Evolutionary conservation across 2,113 vertebrate species (phyloP).

Genomic region (Pandion haliaetus): DNA sequence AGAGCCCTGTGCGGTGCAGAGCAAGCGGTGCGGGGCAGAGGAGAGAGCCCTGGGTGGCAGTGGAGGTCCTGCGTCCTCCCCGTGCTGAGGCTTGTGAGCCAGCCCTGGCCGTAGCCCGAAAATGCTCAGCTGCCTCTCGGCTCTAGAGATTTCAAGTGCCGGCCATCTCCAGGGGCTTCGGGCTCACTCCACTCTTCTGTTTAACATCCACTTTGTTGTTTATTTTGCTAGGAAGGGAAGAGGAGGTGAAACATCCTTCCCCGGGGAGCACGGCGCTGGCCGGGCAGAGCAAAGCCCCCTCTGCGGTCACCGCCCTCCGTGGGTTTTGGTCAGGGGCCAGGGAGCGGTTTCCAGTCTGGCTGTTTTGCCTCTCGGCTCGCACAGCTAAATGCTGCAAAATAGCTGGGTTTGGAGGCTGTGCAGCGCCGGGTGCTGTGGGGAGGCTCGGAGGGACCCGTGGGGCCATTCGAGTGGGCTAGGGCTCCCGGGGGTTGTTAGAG

Average conservation of each 20-base stretch:
- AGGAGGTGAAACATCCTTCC: background rate
- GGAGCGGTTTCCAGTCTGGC: background rate
- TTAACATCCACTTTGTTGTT: background rate
- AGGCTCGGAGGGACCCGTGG: rapidly evolving
- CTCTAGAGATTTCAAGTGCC: background rate
- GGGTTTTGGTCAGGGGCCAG: background rate
- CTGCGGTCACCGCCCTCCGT: background rate
- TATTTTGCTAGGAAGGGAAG: background rate
- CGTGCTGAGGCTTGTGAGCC: background rate
- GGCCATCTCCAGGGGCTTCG: background rate
- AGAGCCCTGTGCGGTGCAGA: background rate
- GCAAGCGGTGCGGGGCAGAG: background rate
- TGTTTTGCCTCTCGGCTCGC: background rate
- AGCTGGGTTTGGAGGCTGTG: background rate
- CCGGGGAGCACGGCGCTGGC: background rate
- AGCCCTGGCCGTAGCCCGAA: background rate
- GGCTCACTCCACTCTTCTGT: background rate
- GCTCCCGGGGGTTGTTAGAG: background rate
- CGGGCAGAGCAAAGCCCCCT: background rate
- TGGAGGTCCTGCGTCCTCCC: background rate
- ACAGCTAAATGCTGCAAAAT: background rate
- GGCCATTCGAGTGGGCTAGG: background rate
- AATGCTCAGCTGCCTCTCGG: background rate
- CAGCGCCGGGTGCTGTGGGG: rapidly evolving
- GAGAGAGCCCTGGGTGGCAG: background rate